Evolutionary conservation across 30 jellyfish, hydroid and myxozoan species (phyloP).

Genomic region (Cassiopea andromeda): DNA sequence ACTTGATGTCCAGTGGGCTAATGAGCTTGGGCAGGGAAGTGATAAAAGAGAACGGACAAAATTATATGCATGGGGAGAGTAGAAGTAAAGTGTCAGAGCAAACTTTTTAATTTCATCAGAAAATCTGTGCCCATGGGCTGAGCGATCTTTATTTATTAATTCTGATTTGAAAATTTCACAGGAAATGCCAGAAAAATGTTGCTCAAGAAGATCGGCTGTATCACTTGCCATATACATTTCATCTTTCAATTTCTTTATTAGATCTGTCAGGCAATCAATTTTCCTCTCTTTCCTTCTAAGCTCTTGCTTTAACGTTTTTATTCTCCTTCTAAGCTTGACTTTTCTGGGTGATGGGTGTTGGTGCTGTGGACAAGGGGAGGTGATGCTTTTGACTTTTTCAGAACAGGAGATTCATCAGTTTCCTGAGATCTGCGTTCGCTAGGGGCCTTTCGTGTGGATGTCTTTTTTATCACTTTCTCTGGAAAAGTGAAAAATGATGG

Average conservation of each 20-base stretch:
- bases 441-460: slow-evolving; percentile 6
- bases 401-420: neutral
- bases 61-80: slow-evolving; percentile 73
- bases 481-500: slow-evolving; percentile 26
- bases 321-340: neutral
- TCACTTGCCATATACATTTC: neutral
- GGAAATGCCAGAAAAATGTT: slow-evolving; percentile 53
- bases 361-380: neutral
- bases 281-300: slow-evolving; percentile 10
- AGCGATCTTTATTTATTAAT: slow-evolving; percentile 4
- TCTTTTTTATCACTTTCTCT: neutral
- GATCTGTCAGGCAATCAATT: neutral
- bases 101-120: slow-evolving; percentile 59
- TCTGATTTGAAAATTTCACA: slow-evolving; percentile 23
- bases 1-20: slow-evolving; percentile 52
- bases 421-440: slow-evolving; percentile 14
- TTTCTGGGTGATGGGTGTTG: slow-evolving; percentile 22
- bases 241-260: neutral
- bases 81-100: slow-evolving; percentile 61
- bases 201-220: neutral
- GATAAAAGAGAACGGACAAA: slow-evolving; percentile 34
- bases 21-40: slow-evolving; percentile 61
- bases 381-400: neutral
- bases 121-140: slow-evolving; percentile 33
- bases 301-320: slow-evolving; percentile 19